A percentile compares a stretch with the other conserved stretches of the same genome.
These are phyloP conservation scores for Thunnus thynnus DNA, from an alignment of 2,113 vertebrate species.

Conservation along the genomic window DNA sequence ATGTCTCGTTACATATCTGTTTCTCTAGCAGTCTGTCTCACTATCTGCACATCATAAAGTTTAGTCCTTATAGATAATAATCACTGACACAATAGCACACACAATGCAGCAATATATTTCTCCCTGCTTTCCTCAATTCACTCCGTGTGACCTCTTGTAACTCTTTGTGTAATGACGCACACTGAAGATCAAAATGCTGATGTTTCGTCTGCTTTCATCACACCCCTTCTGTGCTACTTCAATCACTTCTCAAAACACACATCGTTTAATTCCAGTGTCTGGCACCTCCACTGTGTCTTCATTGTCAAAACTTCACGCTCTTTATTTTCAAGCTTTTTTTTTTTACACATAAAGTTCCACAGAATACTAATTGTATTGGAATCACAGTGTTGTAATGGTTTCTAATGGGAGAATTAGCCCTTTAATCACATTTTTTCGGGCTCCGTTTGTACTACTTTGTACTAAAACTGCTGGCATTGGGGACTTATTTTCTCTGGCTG, in stretches of 20 bases:
- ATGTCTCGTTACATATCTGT: background rate
- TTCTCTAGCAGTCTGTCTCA: background rate
- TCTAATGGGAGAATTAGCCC: background rate
- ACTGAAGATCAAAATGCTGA: slow-evolving; percentile 20
- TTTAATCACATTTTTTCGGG: background rate
- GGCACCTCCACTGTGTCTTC: background rate
- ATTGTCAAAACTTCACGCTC: background rate
- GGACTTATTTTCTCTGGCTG: slow-evolving; percentile 32
- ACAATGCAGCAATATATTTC: no score
- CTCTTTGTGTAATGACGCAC: slow-evolving; percentile 22
- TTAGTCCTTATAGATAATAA: no score
- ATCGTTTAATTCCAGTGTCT: slow-evolving; percentile 5
- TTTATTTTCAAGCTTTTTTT: background rate
- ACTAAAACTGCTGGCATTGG: slow-evolving; percentile 8
- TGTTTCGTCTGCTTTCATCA: slow-evolving; percentile 9
- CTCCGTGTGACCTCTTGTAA: background rate
- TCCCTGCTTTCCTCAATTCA: background rate
- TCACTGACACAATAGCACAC: background rate
- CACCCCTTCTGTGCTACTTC: background rate
- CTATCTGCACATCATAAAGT: background rate
- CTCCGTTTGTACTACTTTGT: slow-evolving; percentile 6
- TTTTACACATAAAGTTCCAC: background rate
- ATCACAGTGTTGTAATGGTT: background rate
- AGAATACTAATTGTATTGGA: background rate
- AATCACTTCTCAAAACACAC: slow-evolving; percentile 29